Conservation (phyloP, 2,888 invertebrate genomes). For the Sturmia bella region DNA sequence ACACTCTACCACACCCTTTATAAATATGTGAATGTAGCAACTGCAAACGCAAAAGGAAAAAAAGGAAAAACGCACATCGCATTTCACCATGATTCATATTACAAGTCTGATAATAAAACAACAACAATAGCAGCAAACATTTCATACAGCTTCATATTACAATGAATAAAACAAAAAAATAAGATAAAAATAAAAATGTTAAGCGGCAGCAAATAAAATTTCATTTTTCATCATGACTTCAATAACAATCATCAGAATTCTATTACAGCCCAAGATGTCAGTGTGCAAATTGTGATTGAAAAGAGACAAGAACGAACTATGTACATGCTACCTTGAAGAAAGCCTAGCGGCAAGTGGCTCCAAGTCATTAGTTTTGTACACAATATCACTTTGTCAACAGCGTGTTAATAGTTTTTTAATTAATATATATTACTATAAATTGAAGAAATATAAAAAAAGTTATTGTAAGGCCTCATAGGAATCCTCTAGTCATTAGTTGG, state of each 20-base stretch:
- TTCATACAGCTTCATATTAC: slow-evolving; percentile 51
- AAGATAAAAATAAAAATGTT: neutral
- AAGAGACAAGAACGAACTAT: neutral
- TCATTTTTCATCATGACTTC: slow-evolving; percentile 54
- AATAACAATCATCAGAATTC: slow-evolving; percentile 65
- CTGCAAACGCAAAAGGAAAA: slow-evolving; percentile 1
- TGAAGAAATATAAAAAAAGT: too few relatives aligned
- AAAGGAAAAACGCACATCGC: slow-evolving; percentile 54
- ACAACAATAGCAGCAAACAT: slow-evolving; percentile 39
- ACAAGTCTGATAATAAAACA: slow-evolving; percentile 39
- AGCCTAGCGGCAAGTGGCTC: too few relatives aligned
- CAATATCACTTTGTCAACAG: too few relatives aligned
- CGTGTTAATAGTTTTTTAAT: too few relatives aligned
- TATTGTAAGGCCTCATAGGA: too few relatives aligned
- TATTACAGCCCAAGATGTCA: slow-evolving; percentile 48
- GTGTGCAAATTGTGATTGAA: neutral
- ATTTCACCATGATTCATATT: slow-evolving; percentile 63
- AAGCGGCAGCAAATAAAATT: slow-evolving; percentile 35
- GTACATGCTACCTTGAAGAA: neutral
- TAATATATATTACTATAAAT: too few relatives aligned
- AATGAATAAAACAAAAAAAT: slow-evolving; percentile 1
- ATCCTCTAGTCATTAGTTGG: too few relatives aligned
- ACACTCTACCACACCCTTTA: slow-evolving; percentile 57
- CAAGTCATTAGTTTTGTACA: too few relatives aligned
- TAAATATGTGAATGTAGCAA: slow-evolving; percentile 7